phyloP scores from a whole-genome alignment of 2,888 invertebrate genomes.

The Lysandra bellargus region DNA sequence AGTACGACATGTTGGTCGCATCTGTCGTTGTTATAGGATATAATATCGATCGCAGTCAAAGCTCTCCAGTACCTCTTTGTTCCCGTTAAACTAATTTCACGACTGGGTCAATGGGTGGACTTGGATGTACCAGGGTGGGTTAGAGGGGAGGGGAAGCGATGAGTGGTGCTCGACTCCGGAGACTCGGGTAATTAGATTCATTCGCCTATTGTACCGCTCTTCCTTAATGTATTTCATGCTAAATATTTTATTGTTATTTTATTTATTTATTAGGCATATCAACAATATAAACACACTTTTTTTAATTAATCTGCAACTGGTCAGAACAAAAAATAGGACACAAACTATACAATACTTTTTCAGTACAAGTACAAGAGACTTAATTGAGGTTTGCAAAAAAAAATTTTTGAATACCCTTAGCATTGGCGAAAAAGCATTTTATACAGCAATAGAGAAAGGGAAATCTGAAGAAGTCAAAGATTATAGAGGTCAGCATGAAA shows the following conservation, averaged over 20 bases:
- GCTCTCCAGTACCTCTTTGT: conserved; percentile 1
- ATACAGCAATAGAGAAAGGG: neutral
- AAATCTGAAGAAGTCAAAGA: neutral
- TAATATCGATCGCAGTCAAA: neutral
- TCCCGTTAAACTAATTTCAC: conserved; percentile 3
- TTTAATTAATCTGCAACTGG: too few species aligned
- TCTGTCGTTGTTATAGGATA: neutral
- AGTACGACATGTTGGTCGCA: too few species aligned
- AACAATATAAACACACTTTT: too few species aligned
- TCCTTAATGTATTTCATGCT: neutral
- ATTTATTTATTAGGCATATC: too few species aligned
- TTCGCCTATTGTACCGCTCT: conserved; percentile 9
- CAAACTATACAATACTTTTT: neutral
- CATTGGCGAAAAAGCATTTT: neutral
- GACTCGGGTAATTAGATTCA: conserved; percentile 4
- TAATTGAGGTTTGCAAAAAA: neutral
- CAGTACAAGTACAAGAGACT: neutral
- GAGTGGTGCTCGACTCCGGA: neutral
- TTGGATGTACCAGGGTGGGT: neutral
- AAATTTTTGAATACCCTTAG: neutral
- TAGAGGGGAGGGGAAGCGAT: neutral
- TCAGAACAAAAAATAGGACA: neutral
- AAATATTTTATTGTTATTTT: neutral
- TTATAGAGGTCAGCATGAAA: neutral
- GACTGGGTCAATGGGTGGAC: conserved; percentile 1